Conservation (phyloP, 2,797 vertebrate species). For the Champsocephalus gunnari region DNA sequence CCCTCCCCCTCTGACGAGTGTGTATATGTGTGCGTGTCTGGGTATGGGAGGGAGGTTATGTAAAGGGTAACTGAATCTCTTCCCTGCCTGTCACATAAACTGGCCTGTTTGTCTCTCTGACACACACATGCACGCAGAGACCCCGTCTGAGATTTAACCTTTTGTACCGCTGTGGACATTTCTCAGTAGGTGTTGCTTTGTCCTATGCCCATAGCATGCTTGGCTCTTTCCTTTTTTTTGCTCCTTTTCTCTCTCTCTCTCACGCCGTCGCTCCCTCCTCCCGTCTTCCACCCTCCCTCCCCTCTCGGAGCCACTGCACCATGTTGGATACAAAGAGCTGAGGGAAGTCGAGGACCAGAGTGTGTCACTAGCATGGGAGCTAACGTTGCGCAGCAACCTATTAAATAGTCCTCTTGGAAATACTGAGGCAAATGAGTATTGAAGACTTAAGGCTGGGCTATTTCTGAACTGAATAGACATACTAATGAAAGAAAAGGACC, state of each 20-base stretch:
- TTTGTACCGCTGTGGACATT: slow-evolving; percentile 21
- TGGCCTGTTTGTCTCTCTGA: slow-evolving; percentile 47
- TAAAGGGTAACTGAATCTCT: slow-evolving; percentile 83
- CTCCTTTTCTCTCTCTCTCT: slow-evolving; percentile 21
- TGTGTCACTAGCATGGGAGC: slow-evolving; percentile 76
- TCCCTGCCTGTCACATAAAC: slow-evolving; percentile 63
- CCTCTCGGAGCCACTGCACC: slow-evolving; percentile 77
- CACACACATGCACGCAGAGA: slow-evolving; percentile 33
- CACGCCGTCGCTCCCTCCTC: slow-evolving; percentile 13
- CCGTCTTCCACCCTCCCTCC: slow-evolving; percentile 51
- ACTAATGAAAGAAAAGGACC: slow-evolving; percentile 54
- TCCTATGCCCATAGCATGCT: slow-evolving; percentile 61
- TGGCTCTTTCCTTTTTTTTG: slow-evolving; percentile 54
- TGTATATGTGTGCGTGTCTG: slow-evolving; percentile 49
- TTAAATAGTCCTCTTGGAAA: slow-evolving; percentile 61
- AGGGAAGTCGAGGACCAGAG: slow-evolving; percentile 70
- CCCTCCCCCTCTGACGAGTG: slow-evolving; percentile 68
- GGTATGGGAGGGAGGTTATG: slow-evolving; percentile 79
- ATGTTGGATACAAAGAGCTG: slow-evolving; percentile 83
- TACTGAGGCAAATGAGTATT: slow-evolving; percentile 30
- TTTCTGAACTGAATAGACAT: slow-evolving; percentile 38
- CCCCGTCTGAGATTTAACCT: slow-evolving; percentile 60
- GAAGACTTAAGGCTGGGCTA: slow-evolving; percentile 29
- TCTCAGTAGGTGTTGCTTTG: slow-evolving; percentile 71
- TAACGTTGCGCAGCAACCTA: slow-evolving; percentile 64